Percentiles rank a stretch among this genome's conserved stretches.
phyloP scores from a whole-genome alignment of 2,797 vertebrate genomes.

The Phrynocephalus forsythii region DNA sequence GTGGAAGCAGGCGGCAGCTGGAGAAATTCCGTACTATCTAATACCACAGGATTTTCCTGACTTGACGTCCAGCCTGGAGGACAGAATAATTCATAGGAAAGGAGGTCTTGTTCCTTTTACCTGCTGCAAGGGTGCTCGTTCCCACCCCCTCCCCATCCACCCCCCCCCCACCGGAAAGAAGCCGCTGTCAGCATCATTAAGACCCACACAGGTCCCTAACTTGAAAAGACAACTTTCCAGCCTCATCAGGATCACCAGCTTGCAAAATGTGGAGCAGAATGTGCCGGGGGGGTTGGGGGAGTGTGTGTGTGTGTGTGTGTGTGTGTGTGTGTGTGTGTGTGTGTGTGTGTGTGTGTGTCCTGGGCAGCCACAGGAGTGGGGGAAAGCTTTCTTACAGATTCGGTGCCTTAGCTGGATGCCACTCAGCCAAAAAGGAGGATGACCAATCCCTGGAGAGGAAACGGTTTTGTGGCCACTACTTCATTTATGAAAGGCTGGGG shows the following conservation, averaged over 20 bases:
- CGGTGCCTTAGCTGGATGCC: neutral
- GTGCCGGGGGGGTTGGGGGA: neutral
- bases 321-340: too few relatives aligned
- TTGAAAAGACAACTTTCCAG: neutral
- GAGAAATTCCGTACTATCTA: neutral
- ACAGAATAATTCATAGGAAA: neutral
- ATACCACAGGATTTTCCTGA: neutral
- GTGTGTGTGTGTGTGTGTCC: too few relatives aligned
- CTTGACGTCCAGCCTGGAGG: neutral
- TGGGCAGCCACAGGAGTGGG: neutral
- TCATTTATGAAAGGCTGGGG: neutral
- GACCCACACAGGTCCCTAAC: slow-evolving; percentile 6
- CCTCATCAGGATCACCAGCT: neutral
- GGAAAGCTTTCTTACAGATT: neutral
- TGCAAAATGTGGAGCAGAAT: neutral
- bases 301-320: too few relatives aligned
- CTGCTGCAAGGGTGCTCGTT: neutral
- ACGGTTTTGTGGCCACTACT: neutral
- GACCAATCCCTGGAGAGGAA: neutral
- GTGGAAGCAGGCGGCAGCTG: neutral
- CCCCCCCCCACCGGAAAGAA: neutral
- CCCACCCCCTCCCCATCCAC: too few relatives aligned
- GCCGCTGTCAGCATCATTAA: neutral
- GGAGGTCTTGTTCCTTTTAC: neutral
- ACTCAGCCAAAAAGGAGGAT: neutral